Base-by-base conservation (phyloP, 2,113 vertebrate genomes). In the Elanoides forficatus region DNA sequence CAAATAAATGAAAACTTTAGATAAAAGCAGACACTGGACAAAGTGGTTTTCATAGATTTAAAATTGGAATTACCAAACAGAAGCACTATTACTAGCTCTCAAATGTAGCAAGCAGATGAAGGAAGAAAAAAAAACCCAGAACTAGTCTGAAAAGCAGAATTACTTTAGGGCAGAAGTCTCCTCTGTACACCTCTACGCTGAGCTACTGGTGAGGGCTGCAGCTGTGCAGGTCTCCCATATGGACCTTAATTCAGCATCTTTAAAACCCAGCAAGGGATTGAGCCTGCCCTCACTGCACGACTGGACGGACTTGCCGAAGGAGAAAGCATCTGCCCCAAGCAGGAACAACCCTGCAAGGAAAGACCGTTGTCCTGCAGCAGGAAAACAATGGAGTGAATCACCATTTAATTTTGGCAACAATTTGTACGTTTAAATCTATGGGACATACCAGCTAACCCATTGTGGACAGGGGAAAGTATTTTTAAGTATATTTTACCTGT, bases 321-420 rank as follows among this genome's bases (percentile, higher is more conserved):
- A 48, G 45, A 38, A 62, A 30, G 20, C 27, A 25, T 30, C 76
- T 23, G 53, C 36, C 40, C 9, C 0, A 1, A 34, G 42, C 27
- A 71, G 43, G 48, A 58, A 13, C 4, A 5, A 2, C 19, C 47
- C 45, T 36, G 32, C 52, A 23, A 36, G 26, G 23, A 47, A 17
- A 73, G 48, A 4, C n/a, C 1, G 0, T 8, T 17, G 13, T 4
- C 34, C 45, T 66, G 72, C 78, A 67, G 42, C 73, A 74, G 38
- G 29, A 67, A 73, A 59, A 13, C 26, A 50, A n/a, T 0, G 0
- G 11, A 34, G 13, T 18, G n/a, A 78, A 58, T 18, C 17, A 15
- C 6, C 38, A 20, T 1, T 34, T 48, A 30, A 42, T 74, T 86
- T 4, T 38, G 38, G 32, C 30, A 75, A 20, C 15, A 13, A 5